A percentile compares a stretch with the other conserved stretches of the same genome.
Conservation (phyloP, 1,140 invertebrate genomes). For the Pseudobourletiella spinata region DNA sequence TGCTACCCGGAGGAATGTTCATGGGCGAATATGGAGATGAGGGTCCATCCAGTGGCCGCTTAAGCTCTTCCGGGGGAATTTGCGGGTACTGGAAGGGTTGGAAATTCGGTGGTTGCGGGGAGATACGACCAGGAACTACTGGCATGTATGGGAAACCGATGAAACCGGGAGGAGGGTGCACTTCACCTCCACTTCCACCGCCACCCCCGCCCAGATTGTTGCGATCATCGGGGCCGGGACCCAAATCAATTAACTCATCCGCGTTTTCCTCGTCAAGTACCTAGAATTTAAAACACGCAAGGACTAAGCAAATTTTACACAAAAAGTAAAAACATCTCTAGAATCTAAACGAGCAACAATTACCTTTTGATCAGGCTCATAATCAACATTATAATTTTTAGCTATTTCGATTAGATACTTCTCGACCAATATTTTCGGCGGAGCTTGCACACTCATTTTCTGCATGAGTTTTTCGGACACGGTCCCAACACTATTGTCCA, state of each 20-base stretch:
- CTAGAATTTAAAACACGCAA: conserved; percentile 54
- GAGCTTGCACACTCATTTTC: conserved; percentile 90
- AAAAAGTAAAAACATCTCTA: background rate
- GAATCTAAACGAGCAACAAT: conserved; percentile 2
- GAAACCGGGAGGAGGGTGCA: conserved; percentile 61
- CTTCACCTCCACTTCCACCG: conserved; percentile 35
- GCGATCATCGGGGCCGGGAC: conserved; percentile 45
- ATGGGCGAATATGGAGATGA: conserved; percentile 4
- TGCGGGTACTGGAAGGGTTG: conserved; percentile 45
- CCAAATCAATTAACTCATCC: conserved; percentile 71
- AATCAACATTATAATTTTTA: conserved; percentile 84
- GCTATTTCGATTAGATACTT: conserved; percentile 94
- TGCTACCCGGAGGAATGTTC: conserved; percentile 21
- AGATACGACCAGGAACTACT: conserved; percentile 11
- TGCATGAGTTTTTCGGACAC: conserved; percentile 93
- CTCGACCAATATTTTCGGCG: conserved; percentile 91
- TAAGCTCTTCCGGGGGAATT: conserved; percentile 21
- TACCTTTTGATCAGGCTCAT: conserved; percentile 81
- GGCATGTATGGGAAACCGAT: conserved; percentile 42
- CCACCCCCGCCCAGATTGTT: conserved; percentile 39
- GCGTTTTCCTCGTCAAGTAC: conserved; percentile 53
- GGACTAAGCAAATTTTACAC: conserved; percentile 10
- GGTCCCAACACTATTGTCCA: conserved; percentile 63
- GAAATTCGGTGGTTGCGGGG: conserved; percentile 48
- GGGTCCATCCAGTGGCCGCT: conserved; percentile 38